These are phyloP conservation scores for Tauraco hartlaubi DNA, from an alignment of 2,797 vertebrate genomes.

Conservation along the genomic window DNA sequence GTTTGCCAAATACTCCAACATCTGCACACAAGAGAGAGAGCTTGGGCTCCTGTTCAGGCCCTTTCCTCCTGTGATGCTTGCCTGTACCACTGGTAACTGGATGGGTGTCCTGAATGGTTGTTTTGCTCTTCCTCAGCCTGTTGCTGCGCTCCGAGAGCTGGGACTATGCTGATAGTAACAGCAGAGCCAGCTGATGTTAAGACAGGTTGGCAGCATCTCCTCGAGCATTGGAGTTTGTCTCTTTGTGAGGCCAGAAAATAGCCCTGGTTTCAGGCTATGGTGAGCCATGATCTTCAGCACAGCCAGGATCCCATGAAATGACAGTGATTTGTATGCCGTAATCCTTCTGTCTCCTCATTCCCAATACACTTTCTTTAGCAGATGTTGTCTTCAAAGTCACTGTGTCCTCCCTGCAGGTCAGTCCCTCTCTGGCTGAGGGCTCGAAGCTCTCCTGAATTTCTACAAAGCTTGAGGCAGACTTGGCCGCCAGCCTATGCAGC, in stretches of 20 bases:
- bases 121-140: not conserved
- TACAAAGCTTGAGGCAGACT: not conserved
- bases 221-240: not conserved
- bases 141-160: not conserved
- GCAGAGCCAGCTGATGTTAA: not conserved
- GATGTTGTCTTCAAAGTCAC: not conserved
- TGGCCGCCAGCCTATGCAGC: not conserved
- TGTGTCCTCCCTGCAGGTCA: not conserved
- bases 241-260: not conserved
- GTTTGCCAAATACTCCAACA: not conserved
- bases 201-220: not conserved
- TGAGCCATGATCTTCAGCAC: not conserved
- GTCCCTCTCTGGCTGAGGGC: not conserved
- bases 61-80: not conserved
- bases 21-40: not conserved
- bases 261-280: not conserved
- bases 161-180: not conserved
- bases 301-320: not conserved
- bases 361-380: not conserved
- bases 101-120: not conserved
- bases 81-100: not conserved
- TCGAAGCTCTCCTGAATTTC: not conserved
- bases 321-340: not conserved
- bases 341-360: not conserved
- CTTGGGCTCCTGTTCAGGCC: not conserved